phyloP scores from a whole-genome alignment of 2,113 vertebrate genomes.

The Tachuris rubrigastra region DNA sequence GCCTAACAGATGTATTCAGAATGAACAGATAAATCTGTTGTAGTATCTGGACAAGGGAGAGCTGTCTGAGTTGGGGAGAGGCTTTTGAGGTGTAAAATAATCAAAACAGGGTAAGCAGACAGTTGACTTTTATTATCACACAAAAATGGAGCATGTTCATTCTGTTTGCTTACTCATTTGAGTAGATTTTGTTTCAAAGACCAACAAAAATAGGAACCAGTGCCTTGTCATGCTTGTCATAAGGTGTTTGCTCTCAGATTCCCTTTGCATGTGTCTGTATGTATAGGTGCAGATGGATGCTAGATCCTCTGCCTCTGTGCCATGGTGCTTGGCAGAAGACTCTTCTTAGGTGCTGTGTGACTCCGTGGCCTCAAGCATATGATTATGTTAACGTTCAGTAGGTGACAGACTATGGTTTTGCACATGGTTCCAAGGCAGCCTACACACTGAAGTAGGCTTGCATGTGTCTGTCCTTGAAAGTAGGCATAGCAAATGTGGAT shows the following conservation, averaged over 20 bases:
- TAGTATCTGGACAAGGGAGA: background rate
- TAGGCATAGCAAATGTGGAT: background rate
- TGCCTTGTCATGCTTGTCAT: background rate
- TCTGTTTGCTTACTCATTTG: background rate
- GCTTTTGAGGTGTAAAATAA: background rate
- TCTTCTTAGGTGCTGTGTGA: background rate
- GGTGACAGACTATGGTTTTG: accelerated
- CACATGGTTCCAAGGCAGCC: background rate
- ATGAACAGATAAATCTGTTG: background rate
- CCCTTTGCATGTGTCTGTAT: background rate
- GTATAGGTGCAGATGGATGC: no score
- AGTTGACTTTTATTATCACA: background rate
- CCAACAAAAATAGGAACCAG: accelerated
- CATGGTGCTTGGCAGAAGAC: background rate
- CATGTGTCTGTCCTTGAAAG: background rate
- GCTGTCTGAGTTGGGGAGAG: background rate
- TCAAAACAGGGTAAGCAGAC: background rate
- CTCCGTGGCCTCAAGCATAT: background rate
- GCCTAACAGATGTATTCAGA: background rate
- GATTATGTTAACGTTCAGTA: background rate
- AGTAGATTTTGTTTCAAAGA: background rate
- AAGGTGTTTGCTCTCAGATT: background rate
- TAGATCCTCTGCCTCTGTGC: background rate
- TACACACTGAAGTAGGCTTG: background rate
- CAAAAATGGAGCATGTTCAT: background rate